Evolutionary conservation across 2,797 vertebrate genomes (phyloP), one percentile per base, ranked within the genome.

Genomic region (Sebastes variabilis): DNA sequence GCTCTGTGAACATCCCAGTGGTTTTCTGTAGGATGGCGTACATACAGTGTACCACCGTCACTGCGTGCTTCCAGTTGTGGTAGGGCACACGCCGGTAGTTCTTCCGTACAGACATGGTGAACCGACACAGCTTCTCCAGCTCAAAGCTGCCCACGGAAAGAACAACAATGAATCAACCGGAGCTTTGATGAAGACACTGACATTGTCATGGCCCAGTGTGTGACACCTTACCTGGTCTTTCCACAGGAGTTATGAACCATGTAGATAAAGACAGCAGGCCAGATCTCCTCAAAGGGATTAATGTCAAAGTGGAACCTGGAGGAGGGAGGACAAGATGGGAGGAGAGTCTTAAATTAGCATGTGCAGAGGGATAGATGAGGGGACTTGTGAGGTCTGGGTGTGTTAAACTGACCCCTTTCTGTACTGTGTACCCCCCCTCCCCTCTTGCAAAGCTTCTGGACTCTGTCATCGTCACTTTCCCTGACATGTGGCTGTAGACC

Each of bases 21-120:
- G 94, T 97, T 91, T 96, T 98, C 94, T 99, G 97, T 42, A 99
- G 95, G 77, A 99, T 99, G 91, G 95, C 97, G 2, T 97, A 99
- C 99, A 99, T 99, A 89, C 99, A 99, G 92, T 99, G 99, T 0
- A 96, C 98, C 58, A 99, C 99, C 0, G 98, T 99, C 84, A 99
- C 96, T 0, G 99, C 99, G 1, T 99, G 99, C 85, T 99, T 99
- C 99, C 99, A 99, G 94, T 99, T 99, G 96, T 99, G 99, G 90
- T 99, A 99, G 29, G 99, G 99, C 80, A 99, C 99, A 14, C 99
- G 96, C 4, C 99, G 96, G 91, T 99, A 99, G 91, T 99, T 99
- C 93, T 99, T 99, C 91, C 98, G 97, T 71, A 99, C 99, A 0
- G 99, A 99, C 99, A 99, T 99, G 34, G 98, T 99, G 83, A 99